These are phyloP conservation scores for Dione vanillae DNA, from an alignment of 2,888 invertebrate genomes.

Conservation along the genomic window DNA sequence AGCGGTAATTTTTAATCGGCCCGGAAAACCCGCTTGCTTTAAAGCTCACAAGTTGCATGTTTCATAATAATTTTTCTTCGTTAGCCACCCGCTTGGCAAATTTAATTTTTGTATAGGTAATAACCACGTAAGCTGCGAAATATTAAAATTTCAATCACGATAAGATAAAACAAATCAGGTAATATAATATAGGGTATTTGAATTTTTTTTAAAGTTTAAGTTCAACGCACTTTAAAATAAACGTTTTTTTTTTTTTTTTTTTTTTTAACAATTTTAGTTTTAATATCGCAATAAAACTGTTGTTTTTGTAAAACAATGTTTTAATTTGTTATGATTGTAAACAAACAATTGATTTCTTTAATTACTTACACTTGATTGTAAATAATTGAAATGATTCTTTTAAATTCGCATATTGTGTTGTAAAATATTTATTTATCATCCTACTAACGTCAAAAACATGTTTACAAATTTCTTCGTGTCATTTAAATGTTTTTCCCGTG, in stretches of 20 bases:
- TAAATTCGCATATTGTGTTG: not conserved
- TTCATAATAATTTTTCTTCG: constrained; percentile 64
- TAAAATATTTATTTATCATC: not conserved
- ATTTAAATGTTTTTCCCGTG: constrained; percentile 54
- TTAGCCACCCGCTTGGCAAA: constrained; percentile 65
- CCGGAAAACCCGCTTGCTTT: constrained; percentile 45
- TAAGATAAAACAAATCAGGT: not conserved
- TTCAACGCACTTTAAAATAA: not conserved
- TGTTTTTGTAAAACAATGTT: not conserved
- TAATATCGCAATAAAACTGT: not conserved
- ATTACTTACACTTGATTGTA: not conserved
- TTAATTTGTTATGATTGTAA: constrained; percentile 4
- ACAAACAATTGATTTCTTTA: not conserved
- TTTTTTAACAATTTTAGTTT: not conserved
- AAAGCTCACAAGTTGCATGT: constrained; percentile 58
- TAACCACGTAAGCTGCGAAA: constrained; percentile 45
- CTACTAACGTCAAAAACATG: constrained; percentile 50
- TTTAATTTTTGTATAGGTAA: constrained; percentile 65
- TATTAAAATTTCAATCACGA: constrained; percentile 39
- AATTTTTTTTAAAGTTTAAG: not conserved
- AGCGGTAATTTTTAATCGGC: constrained; percentile 38
- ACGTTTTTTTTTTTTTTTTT: not conserved
- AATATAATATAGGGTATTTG: constrained; percentile 6
- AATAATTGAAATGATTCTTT: not conserved
- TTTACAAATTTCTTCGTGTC: constrained; percentile 56